These are phyloP conservation scores for Mesorhabditis spiculigera DNA, from an alignment of 2,888 invertebrate genomes.

Conservation along the genomic window DNA sequence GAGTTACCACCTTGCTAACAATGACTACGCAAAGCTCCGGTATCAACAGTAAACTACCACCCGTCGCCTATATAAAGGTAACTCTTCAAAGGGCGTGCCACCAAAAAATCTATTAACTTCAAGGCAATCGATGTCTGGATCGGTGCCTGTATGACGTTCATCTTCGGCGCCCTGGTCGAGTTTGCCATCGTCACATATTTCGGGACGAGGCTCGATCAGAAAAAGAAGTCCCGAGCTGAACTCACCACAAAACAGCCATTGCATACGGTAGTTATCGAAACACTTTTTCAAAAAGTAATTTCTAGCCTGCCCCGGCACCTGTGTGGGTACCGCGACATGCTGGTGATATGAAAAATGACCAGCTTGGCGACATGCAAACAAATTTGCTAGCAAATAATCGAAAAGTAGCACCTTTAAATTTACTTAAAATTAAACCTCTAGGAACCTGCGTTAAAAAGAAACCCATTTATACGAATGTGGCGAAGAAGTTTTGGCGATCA, in stretches of 20 bases:
- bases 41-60: constrained; percentile 55
- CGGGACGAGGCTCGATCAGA: constrained; percentile 37
- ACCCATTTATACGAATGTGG: not conserved
- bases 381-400: too few species aligned
- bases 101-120: not conserved
- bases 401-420: too few species aligned
- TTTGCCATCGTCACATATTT: constrained; percentile 92
- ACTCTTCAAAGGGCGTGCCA: constrained; percentile 11
- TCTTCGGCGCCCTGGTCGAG: constrained; percentile 88
- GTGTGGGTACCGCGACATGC: constrained; percentile 30
- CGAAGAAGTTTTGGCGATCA: not conserved
- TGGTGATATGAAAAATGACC: constrained; percentile 13
- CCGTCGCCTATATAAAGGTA: constrained; percentile 83
- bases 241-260: too few species aligned
- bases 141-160: constrained; percentile 80
- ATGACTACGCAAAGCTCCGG: constrained; percentile 79
- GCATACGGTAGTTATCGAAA: too few species aligned
- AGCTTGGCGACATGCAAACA: too few species aligned
- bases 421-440: not conserved
- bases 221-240: not conserved
- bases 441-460: not conserved
- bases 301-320: not conserved
- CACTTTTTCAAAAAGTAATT: not conserved
- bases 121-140: constrained; percentile 60
- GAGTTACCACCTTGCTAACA: constrained; percentile 89